A percentile compares a stretch with the other conserved stretches of the same genome.
phyloP scores from a whole-genome alignment of 30 jellyfish, hydroid and myxozoan species.

The Hydractinia symbiolongicarpus region DNA sequence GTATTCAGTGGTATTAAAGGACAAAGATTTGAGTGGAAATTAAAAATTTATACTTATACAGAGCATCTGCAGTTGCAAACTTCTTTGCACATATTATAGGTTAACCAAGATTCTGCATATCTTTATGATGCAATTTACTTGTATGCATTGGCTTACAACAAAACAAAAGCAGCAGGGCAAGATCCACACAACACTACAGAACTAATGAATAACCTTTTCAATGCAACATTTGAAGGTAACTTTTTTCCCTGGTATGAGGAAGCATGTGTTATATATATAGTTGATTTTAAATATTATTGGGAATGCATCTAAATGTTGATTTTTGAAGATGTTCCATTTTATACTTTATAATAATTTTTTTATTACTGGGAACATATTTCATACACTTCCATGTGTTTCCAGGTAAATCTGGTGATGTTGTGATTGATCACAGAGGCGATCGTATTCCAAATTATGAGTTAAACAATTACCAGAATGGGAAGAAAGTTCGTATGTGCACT shows the following conservation, averaged over 20 bases:
- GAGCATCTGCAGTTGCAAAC: no score
- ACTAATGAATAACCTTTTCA: constrained; percentile 57
- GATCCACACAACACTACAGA: constrained; percentile 45
- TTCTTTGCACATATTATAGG: constrained; percentile 28
- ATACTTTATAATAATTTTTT: no score
- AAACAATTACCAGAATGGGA: constrained; percentile 56
- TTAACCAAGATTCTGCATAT: constrained; percentile 73
- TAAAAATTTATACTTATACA: no score
- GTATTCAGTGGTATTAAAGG: no score
- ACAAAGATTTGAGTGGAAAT: no score
- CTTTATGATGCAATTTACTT: constrained; percentile 82
- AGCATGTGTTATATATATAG: no score
- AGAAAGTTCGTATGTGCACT: constrained; percentile 22
- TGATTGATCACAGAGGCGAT: constrained; percentile 70
- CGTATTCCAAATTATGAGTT: constrained; percentile 62
- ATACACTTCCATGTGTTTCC: not conserved
- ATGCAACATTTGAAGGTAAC: constrained; percentile 63
- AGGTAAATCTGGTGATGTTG: constrained; percentile 87
- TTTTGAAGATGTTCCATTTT: no score
- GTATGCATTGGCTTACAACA: constrained; percentile 82
- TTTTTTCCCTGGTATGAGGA: not conserved
- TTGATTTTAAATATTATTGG: no score
- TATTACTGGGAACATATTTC: not conserved
- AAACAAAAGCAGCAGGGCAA: constrained; percentile 55
- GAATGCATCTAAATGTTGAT: no score